Conservation (phyloP, 2,797 vertebrate genomes). For the Acipenser oxyrinchus region DNA sequence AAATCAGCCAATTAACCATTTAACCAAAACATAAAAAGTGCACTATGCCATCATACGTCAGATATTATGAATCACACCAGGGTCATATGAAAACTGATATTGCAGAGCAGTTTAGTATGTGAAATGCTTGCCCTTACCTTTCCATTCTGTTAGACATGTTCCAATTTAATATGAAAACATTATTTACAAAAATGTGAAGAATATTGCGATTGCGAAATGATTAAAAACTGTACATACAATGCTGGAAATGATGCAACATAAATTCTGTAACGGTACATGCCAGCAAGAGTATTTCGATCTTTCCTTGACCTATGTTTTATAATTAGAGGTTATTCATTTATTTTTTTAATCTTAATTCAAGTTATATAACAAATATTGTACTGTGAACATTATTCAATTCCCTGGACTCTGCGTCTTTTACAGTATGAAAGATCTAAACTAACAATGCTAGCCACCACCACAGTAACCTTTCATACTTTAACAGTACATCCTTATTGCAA, state of each 20-base stretch:
- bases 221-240: constrained; percentile 55
- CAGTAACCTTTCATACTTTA: too few species aligned
- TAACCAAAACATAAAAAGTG: constrained; percentile 47
- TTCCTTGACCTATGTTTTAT: background rate
- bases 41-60: constrained; percentile 49
- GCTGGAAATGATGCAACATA: constrained; percentile 50
- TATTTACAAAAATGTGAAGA: constrained; percentile 71
- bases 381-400: too few species aligned
- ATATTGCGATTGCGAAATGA: constrained; percentile 62
- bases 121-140: constrained; percentile 73
- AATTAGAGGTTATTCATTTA: too few species aligned
- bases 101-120: constrained; percentile 55
- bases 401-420: too few species aligned
- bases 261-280: constrained; percentile 49
- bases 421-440: too few species aligned
- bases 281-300: constrained; percentile 12
- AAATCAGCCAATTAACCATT: constrained; percentile 29
- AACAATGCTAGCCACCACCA: too few species aligned
- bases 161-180: constrained; percentile 74
- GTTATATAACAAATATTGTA: too few species aligned
- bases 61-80: constrained; percentile 39
- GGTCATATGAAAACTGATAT: constrained; percentile 40
- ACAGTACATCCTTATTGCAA: too few species aligned
- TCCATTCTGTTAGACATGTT: constrained; percentile 71
- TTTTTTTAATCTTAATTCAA: too few species aligned